Percentiles rank a stretch among this genome's conserved stretches.
phyloP scores from a whole-genome alignment of 2,888 invertebrate species.

The Aproaerema taeniolella region DNA sequence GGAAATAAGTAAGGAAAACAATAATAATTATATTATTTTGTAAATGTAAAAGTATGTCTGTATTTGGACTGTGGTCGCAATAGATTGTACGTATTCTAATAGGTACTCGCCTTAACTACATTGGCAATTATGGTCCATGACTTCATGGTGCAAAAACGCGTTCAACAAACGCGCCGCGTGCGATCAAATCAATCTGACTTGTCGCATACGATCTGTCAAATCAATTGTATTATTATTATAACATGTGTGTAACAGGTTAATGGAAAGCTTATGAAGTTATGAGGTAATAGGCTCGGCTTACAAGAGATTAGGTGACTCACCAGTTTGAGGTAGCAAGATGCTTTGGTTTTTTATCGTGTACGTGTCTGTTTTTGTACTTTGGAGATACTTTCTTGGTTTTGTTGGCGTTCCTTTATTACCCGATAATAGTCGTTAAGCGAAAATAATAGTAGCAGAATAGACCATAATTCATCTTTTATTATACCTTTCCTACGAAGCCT shows the following conservation, averaged over 20 bases:
- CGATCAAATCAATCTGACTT: slow-evolving; percentile 28
- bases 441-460: too few relatives aligned
- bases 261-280: slow-evolving; percentile 4
- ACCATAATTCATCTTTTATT: too few relatives aligned
- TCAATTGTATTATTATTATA: background rate
- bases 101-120: slow-evolving; percentile 32
- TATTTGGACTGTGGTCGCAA: background rate
- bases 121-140: slow-evolving; percentile 42
- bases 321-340: background rate
- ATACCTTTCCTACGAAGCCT: too few relatives aligned
- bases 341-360: too few relatives aligned
- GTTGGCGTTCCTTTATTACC: too few relatives aligned
- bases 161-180: slow-evolving; percentile 33
- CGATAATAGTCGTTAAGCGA: too few relatives aligned
- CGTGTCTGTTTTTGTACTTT: too few relatives aligned
- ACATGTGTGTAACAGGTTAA: background rate
- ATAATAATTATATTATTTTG: too few relatives aligned
- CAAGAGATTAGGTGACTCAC: background rate
- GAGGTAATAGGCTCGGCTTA: background rate
- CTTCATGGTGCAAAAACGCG: slow-evolving; percentile 47
- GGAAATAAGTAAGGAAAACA: too few relatives aligned
- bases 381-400: too few relatives aligned
- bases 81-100: background rate
- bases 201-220: slow-evolving; percentile 8
- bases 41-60: background rate